A percentile compares a stretch with the other conserved stretches of the same genome.
These are phyloP conservation scores for Ciona savignyi DNA, from an alignment of 23 tunicate species.

Conservation along the genomic window DNA sequence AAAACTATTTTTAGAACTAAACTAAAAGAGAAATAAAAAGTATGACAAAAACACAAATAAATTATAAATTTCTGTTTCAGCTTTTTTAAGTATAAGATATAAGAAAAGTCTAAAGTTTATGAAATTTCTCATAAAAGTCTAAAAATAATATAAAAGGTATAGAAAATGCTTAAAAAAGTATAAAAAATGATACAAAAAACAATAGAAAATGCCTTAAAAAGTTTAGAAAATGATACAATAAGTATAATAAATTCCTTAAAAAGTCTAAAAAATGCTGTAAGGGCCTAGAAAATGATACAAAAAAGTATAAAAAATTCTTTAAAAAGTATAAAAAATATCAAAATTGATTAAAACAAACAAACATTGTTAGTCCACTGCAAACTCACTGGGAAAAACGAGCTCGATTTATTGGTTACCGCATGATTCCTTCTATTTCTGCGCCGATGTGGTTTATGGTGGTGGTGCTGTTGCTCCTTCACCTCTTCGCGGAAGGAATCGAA, in stretches of 20 bases:
- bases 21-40: no score
- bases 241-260: neutral
- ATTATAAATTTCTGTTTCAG: no score
- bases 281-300: neutral
- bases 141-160: no score
- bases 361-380: conserved; percentile 35
- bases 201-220: neutral
- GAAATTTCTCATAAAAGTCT: no score
- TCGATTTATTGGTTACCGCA: conserved; percentile 48
- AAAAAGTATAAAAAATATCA: neutral
- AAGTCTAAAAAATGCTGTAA: neutral
- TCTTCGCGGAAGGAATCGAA: conserved; percentile 94
- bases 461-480: conserved; percentile 76
- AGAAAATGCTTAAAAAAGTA: no score
- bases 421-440: conserved; percentile 46
- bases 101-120: no score
- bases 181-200: neutral
- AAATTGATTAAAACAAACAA: neutral
- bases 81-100: no score
- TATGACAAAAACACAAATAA: no score
- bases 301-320: neutral
- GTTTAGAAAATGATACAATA: neutral
- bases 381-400: conserved; percentile 82
- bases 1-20: no score
- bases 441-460: conserved; percentile 35